These are phyloP conservation scores for Sminthurinus signatus DNA, from an alignment of 1,140 invertebrate genomes.

Conservation along the genomic window DNA sequence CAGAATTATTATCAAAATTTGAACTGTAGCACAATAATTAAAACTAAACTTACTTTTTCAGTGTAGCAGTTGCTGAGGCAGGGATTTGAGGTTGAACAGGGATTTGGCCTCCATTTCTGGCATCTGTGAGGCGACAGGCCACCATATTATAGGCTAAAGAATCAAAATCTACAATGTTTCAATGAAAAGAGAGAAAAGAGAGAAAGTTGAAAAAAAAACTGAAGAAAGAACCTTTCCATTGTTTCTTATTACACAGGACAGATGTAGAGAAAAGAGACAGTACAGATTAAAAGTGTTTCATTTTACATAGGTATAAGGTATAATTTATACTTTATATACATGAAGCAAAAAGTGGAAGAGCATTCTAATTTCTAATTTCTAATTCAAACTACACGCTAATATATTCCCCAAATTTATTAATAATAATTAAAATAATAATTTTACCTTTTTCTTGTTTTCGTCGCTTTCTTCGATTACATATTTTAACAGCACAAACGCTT, in stretches of 20 bases:
- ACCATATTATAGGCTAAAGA: conserved; percentile 91
- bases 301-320: too few species aligned
- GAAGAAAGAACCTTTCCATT: too few species aligned
- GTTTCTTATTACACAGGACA: too few species aligned
- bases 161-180: conserved; percentile 27
- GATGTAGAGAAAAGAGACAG: neutral
- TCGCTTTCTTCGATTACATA: conserved; percentile 91
- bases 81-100: conserved; percentile 57
- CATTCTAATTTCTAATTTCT: neutral
- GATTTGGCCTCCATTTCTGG: conserved; percentile 74
- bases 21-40: too few species aligned
- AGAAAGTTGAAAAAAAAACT: neutral
- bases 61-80: conserved; percentile 12
- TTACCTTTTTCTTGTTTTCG: conserved; percentile 95
- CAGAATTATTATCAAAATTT: too few species aligned
- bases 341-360: too few species aligned
- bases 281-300: too few species aligned
- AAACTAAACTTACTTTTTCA: conserved; percentile 24
- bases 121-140: conserved; percentile 85
- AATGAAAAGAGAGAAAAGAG: neutral
- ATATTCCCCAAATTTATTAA: neutral
- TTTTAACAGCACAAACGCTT: conserved; percentile 91
- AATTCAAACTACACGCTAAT: neutral
- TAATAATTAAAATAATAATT: conserved; percentile 22
- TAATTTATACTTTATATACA: too few species aligned